A percentile compares a stretch with the other conserved stretches of the same genome.
These are phyloP conservation scores for Mythimna ferrago DNA, from an alignment of 2,888 invertebrate genomes.

Conservation along the genomic window DNA sequence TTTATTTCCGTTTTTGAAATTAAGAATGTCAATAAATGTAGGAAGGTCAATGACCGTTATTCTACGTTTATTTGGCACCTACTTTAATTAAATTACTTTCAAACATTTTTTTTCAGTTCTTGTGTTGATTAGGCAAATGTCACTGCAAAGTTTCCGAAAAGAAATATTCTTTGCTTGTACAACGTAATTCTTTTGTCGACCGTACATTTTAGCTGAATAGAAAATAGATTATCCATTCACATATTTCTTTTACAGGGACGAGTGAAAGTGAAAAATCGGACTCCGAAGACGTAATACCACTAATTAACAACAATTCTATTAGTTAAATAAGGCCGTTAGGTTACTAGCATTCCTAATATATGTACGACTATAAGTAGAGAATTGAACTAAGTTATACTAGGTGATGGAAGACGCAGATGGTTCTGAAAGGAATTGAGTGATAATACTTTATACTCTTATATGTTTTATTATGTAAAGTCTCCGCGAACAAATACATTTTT, in stretches of 20 bases:
- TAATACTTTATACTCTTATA: slow-evolving; percentile 6
- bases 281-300: slow-evolving; percentile 77
- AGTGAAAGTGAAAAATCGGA: slow-evolving; percentile 84
- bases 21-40: too few species aligned
- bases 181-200: slow-evolving; percentile 4
- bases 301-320: slow-evolving; percentile 77
- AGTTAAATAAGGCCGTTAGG: slow-evolving; percentile 57
- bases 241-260: slow-evolving; percentile 76
- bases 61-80: too few species aligned
- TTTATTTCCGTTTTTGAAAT: too few species aligned
- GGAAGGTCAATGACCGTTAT: too few species aligned
- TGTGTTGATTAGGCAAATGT: not conserved
- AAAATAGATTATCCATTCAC: not conserved
- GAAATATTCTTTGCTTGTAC: not conserved
- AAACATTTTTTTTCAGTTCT: not conserved
- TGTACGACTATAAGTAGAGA: not conserved
- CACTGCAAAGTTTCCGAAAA: not conserved
- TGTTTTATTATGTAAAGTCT: slow-evolving; percentile 6
- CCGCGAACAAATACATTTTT: not conserved
- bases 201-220: not conserved
- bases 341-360: slow-evolving; percentile 10
- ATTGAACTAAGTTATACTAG: slow-evolving; percentile 7
- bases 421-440: slow-evolving; percentile 19
- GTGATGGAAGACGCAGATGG: slow-evolving; percentile 17
- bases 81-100: not conserved